These are phyloP conservation scores for Morinoia aosen DNA, from an alignment of 2,888 invertebrate genomes.

Conservation along the genomic window DNA sequence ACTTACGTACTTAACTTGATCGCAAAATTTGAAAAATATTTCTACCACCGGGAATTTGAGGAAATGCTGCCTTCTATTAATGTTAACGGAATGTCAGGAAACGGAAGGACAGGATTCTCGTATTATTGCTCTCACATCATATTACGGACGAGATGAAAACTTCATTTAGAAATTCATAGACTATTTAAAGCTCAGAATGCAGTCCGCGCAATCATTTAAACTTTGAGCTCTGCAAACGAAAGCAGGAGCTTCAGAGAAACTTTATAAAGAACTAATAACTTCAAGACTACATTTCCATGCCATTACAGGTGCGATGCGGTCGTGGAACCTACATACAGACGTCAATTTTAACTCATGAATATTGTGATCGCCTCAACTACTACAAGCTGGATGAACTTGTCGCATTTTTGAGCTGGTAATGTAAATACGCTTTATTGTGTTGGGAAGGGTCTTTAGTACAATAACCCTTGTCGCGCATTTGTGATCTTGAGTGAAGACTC, in stretches of 20 bases:
- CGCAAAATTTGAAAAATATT: background rate
- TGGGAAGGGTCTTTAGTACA: background rate
- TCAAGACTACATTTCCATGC: constrained; percentile 1
- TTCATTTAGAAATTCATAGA: background rate
- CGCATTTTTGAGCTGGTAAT: background rate
- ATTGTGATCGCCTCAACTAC: background rate
- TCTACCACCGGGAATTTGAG: background rate
- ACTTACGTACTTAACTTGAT: background rate
- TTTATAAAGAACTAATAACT: background rate
- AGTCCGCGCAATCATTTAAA: background rate
- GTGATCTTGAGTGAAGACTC: background rate
- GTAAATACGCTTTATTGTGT: background rate
- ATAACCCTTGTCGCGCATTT: background rate
- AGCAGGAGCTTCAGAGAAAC: background rate
- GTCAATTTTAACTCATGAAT: background rate
- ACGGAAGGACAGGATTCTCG: background rate
- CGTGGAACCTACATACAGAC: background rate
- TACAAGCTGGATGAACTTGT: background rate
- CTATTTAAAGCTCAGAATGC: background rate
- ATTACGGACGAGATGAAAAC: background rate
- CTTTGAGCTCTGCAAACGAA: background rate
- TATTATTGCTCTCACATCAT: background rate
- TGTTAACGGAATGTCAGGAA: background rate
- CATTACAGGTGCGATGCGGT: background rate
- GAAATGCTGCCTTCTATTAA: background rate